Base-by-base conservation (phyloP, 2,888 invertebrate species). In the Congeria kusceri region DNA sequence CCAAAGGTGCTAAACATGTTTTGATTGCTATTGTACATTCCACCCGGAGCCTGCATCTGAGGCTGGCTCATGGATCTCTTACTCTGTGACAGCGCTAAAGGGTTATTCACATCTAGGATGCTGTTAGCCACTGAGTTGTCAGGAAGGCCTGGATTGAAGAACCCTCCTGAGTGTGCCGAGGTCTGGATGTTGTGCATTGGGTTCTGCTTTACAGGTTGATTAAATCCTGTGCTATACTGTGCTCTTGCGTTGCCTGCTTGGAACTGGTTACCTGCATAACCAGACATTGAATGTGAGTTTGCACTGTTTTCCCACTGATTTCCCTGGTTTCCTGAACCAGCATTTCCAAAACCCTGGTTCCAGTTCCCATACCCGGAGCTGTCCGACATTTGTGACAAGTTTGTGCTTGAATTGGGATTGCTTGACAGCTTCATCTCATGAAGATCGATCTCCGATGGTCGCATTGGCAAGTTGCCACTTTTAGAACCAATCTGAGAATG, bases 391-490 rank as follows among this genome's bases (percentile, higher is more conserved):
- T 65, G 69, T 46, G 69, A 53, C 29, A 75, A 32, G 46, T 64
- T 39, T n/a, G 44, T 46, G 15, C 49, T 68, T 9, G 74, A 67
- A 56, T 66, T 79, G 25, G 69, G 72, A 62, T 74, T 73, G 49
- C 71, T 66, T n/a, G 75, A 20, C 20, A 83, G 53, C 39, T 80
- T 74, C 56, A 83, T 49, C 57, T 83, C 79, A 63, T 83, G 83
- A 5, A 83, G 69, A 69, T 83, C 83, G 46, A 83, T 83, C 32
- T 83, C 83, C 29, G 83, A 83, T 11, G 83, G 83, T 56, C 83
- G 23, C 32, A 77, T 74, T 11, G 75, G 64, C 28, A 82, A 15
- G 46, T 29, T 44, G 32, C 56, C 71, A n/a, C 49, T 11, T 11
- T 39, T 39, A 1, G 39, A 39, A 39, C 39, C 39, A 13, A 39